A percentile compares a stretch with the other conserved stretches of the same genome.
phyloP scores from a whole-genome alignment of 2,797 vertebrate species.

The Argentina silus region DNA sequence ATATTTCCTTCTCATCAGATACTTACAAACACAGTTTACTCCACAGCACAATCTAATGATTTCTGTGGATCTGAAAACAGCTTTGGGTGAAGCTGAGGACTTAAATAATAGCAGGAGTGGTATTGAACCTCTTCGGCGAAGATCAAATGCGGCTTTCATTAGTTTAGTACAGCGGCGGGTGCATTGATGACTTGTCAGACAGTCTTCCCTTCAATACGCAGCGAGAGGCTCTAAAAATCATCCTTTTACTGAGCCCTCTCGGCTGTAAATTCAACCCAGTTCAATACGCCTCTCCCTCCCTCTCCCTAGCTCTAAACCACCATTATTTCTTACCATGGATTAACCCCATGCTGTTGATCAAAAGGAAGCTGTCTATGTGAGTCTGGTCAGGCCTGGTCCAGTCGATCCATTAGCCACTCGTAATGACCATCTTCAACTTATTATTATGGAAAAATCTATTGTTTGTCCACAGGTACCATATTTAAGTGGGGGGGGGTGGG shows the following conservation, averaged over 20 bases:
- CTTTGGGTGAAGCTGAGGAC: conserved; percentile 79
- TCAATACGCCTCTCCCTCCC: conserved; percentile 63
- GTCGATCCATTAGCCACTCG: conserved; percentile 71
- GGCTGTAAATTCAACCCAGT: conserved; percentile 79
- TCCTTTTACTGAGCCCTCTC: conserved; percentile 79
- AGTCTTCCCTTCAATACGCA: conserved; percentile 81
- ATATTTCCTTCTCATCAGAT: conserved; percentile 71
- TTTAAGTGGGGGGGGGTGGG: conserved; percentile 42
- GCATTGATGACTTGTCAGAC: conserved; percentile 85
- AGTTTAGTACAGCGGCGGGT: conserved; percentile 81
- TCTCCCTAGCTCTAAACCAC: conserved; percentile 52
- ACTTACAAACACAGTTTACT: conserved; percentile 81
- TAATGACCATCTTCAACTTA: conserved; percentile 76
- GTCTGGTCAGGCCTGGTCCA: conserved; percentile 61
- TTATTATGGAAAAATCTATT: conserved; percentile 81
- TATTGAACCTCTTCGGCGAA: conserved; percentile 79
- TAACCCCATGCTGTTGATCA: conserved; percentile 79
- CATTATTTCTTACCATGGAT: conserved; percentile 77
- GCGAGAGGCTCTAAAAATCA: conserved; percentile 82
- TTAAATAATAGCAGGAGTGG: conserved; percentile 82
- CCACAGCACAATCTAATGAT: conserved; percentile 77
- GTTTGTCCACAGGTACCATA: conserved; percentile 79
- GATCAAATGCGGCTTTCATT: conserved; percentile 85
- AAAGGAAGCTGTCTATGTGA: conserved; percentile 66
- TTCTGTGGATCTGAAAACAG: conserved; percentile 78